These are phyloP conservation scores for Atlantisia rogersi DNA, from an alignment of 2,113 vertebrate species.

Conservation along the genomic window DNA sequence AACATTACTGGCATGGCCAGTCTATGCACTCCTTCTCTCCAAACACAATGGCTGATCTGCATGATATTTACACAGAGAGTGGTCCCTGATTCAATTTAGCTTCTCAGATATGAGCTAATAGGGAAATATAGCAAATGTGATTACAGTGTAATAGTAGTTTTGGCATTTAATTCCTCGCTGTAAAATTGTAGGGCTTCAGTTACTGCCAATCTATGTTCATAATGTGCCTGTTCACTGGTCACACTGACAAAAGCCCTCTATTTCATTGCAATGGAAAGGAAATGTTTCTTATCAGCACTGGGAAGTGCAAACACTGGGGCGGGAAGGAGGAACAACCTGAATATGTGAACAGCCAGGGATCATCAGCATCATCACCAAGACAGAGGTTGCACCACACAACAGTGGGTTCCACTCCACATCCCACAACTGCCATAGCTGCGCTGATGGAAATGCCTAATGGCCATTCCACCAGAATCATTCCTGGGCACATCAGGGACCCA, in stretches of 20 bases:
- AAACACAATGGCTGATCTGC: neutral
- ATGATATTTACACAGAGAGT: neutral
- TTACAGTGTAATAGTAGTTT: neutral
- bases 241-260: neutral
- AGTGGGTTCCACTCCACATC: rapidly evolving
- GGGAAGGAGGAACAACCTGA: neutral
- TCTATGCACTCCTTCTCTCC: neutral
- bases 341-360: neutral
- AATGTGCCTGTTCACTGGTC: neutral
- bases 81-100: neutral
- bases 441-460: rapidly evolving
- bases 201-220: neutral
- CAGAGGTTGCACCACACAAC: rapidly evolving
- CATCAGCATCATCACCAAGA: neutral
- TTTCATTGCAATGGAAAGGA: neutral
- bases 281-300: neutral
- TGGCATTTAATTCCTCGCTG: neutral
- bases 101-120: neutral
- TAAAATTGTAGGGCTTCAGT: neutral
- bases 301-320: neutral
- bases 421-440: rapidly evolving
- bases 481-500: rapidly evolving
- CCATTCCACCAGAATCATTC: rapidly evolving
- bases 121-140: neutral
- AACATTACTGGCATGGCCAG: neutral